Conservation (phyloP, 2,113 vertebrate species). For the Muntiacus reevesi region DNA sequence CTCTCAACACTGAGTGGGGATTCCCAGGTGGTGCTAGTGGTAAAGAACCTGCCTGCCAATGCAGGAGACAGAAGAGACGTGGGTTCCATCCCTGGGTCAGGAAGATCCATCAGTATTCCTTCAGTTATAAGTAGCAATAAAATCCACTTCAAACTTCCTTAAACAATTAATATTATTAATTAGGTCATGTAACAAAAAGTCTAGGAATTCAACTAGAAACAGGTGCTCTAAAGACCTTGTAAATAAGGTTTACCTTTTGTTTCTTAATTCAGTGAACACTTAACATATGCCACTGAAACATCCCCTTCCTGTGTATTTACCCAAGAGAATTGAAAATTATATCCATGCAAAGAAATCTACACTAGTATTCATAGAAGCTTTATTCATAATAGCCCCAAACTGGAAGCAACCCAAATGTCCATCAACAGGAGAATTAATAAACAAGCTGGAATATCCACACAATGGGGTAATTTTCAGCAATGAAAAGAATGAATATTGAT, state of each 20-base stretch:
- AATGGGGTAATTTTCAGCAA: background rate
- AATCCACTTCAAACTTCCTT: background rate
- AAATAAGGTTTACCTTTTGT: conserved; percentile 33
- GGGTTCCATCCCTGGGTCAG: background rate
- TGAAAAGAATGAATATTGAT: background rate
- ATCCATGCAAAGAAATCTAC: background rate
- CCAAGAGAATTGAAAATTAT: conserved; percentile 27
- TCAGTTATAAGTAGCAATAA: background rate
- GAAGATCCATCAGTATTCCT: background rate
- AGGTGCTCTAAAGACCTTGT: background rate
- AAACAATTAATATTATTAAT: background rate
- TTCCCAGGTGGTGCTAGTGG: background rate
- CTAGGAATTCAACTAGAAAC: background rate
- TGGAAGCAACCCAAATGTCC: background rate
- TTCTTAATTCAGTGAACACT: background rate
- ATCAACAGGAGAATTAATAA: background rate
- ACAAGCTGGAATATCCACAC: background rate
- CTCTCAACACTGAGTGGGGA: background rate
- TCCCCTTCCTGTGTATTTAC: background rate
- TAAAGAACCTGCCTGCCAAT: background rate
- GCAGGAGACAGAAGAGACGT: background rate
- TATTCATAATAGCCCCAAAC: background rate
- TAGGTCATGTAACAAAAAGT: background rate
- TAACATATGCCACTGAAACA: background rate
- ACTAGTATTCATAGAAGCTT: background rate